Conservation (phyloP, 1,140 invertebrate species). For the Drosophila lowei region DNA sequence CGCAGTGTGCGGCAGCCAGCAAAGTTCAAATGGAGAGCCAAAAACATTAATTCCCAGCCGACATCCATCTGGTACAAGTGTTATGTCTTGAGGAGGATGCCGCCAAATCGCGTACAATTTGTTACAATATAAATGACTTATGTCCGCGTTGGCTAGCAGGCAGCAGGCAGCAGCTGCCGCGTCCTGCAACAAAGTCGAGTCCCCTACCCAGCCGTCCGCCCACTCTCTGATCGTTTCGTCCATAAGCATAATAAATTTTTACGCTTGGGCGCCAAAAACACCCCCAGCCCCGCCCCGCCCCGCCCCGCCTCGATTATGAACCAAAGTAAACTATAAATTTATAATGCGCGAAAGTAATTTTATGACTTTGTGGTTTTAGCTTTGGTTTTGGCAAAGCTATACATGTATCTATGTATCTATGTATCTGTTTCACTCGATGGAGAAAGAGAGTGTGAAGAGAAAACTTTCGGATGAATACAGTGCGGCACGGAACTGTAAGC, state of each 20-base stretch:
- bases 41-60: constrained; percentile 67
- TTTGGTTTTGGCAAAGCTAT: constrained; percentile 61
- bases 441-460: constrained; percentile 54
- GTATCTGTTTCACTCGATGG: constrained; percentile 1
- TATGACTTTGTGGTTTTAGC: constrained; percentile 82
- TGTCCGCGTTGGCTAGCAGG: constrained; percentile 66
- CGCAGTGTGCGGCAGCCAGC: neutral
- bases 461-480: constrained; percentile 46
- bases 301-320: constrained; percentile 21
- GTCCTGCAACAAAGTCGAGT: constrained; percentile 14
- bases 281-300: no score
- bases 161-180: constrained; percentile 50
- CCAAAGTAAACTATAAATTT: constrained; percentile 80
- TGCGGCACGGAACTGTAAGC: neutral
- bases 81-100: constrained; percentile 48
- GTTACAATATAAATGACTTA: constrained; percentile 82
- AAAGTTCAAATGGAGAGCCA: constrained; percentile 67
- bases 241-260: constrained; percentile 83
- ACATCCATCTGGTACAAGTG: constrained; percentile 55
- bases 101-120: constrained; percentile 78
- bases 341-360: constrained; percentile 83
- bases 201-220: constrained; percentile 3
- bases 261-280: constrained; percentile 70
- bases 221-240: constrained; percentile 36
- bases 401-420: constrained; percentile 6